Base-by-base conservation (phyloP, 2,888 invertebrate genomes). In the Mythimna lalbum region DNA sequence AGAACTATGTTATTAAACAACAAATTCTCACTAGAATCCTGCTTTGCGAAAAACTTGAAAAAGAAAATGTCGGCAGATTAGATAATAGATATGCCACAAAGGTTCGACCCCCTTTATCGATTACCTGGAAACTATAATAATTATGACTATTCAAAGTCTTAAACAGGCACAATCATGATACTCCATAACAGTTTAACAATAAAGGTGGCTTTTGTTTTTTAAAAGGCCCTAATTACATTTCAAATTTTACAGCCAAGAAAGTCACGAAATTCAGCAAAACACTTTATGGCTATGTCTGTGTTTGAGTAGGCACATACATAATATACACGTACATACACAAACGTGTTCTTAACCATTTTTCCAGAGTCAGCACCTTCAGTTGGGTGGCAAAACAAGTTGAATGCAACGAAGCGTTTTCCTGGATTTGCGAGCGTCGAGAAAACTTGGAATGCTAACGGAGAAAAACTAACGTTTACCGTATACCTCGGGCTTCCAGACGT, bases 331-430 rank as follows among this genome's bases (percentile, higher is more conserved):
- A 69, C 52, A 52, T 81, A 73, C 52, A 73, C 52, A 52, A 77
- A 77, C 52, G 57, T 63, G 62, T 73, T 63, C 69, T 73, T 64
- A 73, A 69, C 59, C 72, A 63, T 78, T 81, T 78, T 78, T 80
- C 72, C 71, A 78, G 80, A 81, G 80, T 72, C 79, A 83, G 84
- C 85, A 78, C 84, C 83, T 85, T 65, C 67, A 77, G 80, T 69
- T 68, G 73, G 81, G 67, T 78, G 65, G 73, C 75, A 77, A 83
- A 87, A 88, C 83, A 86, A 84, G 86, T 84, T 80, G 86, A 82
- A 87, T 73, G 88, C 90, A 89, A 78, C 88, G 87, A 87, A 80
- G 83, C 90, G 82, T 86, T 86, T 80, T 79, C 77, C 81, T 76
- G 73, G 86, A 86, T 88, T 88, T 86, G 79, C 84, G 74, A 79